Base-by-base conservation (phyloP, 2,797 vertebrate species). In the Siniperca scherzeri region DNA sequence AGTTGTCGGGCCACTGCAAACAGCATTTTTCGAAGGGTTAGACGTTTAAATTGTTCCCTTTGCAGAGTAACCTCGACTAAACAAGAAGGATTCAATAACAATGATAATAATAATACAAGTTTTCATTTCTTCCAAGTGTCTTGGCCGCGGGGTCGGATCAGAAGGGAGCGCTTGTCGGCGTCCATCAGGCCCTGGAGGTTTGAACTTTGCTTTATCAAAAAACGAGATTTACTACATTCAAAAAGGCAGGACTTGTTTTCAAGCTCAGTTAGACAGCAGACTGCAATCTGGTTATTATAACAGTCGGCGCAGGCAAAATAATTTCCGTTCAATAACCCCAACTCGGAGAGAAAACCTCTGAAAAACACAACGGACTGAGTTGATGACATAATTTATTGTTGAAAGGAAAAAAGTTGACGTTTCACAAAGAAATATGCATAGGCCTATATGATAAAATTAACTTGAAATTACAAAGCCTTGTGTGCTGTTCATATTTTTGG, bases 301-400 rank as follows among this genome's bases (percentile, higher is more conserved):
- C 9, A 62, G 2, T 52, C 48, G 8, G 33, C n/a, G 50, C 27
- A 33, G 16, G 22, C 13, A 46, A 12, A 55, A 33, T 19, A 0
- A 9, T 36, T 38, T 62, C 17, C 17, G 25, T 2, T 19, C 5
- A 12, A 16, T 7, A 21, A 19, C 11, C 7, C 11, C 46, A 22
- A 2, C 0, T 60, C 14, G 8, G 4, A 60, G 16, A 65, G 12
- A 66, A 73, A 65, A 64, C 4, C 1, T 22, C 4, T 9, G 36
- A 61, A 55, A 64, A 53, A n/a, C 27, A 74, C 74, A 67, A 10
- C 19, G 38, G 44, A 33, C 53, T 17, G 56, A 65, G 68, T 70
- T 79, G 16, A 74, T 88, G 92, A 94, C 88, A 93, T 90, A 92
- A 89, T 96, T 95, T 95, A 94, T 94, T 95, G 87, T 89, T 91